Percentiles rank a stretch among this genome's conserved stretches.
These are phyloP conservation scores for Alfaro cultratus DNA, from an alignment of 2,797 vertebrate species.

Conservation along the genomic window DNA sequence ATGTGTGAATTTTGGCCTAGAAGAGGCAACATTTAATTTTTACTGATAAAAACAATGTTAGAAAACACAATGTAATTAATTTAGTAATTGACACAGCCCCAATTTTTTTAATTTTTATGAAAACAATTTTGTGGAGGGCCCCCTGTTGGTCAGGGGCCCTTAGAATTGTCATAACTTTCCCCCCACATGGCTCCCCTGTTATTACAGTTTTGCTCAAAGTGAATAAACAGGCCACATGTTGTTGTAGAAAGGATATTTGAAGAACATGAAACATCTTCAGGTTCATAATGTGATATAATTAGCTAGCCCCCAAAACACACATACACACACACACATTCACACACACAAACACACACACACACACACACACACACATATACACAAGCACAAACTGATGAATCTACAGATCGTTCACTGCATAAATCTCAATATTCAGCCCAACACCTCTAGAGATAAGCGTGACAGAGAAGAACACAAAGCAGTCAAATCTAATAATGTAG, in stretches of 20 bases:
- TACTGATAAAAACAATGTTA: too few relatives aligned
- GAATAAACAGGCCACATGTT: neutral
- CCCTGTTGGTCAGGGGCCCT: too few relatives aligned
- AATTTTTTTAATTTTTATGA: too few relatives aligned
- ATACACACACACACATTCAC: neutral
- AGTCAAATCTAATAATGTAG: slow-evolving; percentile 2
- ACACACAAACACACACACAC: neutral
- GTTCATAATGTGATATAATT: neutral
- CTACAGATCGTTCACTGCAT: too few relatives aligned
- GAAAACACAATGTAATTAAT: too few relatives aligned
- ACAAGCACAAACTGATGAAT: neutral
- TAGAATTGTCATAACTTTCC: too few relatives aligned
- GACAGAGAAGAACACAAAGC: neutral
- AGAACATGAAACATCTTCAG: neutral
- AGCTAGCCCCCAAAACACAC: neutral
- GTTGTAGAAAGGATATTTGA: neutral
- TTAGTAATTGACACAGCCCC: too few relatives aligned
- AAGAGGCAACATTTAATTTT: too few relatives aligned
- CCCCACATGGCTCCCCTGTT: neutral
- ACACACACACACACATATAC: neutral
- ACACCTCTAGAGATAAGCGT: neutral
- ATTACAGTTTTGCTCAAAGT: neutral
- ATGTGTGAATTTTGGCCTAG: too few relatives aligned
- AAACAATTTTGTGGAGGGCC: too few relatives aligned
- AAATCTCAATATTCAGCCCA: neutral